These are phyloP conservation scores for Oscheius sp. DNA, from an alignment of 2,888 invertebrate genomes.

Conservation along the genomic window DNA sequence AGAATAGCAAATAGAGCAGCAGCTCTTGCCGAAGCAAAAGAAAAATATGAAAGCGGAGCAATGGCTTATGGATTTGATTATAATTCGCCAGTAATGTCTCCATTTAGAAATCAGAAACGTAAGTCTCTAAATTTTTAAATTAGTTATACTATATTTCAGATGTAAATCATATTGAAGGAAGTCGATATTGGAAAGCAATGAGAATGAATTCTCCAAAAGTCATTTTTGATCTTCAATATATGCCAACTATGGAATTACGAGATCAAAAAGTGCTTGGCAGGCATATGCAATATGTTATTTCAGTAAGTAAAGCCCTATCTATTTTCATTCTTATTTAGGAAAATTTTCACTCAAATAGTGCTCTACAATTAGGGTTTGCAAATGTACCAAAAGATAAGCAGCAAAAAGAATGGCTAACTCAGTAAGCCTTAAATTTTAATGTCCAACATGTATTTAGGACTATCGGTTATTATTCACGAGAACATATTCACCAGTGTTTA, in stretches of 20 bases:
- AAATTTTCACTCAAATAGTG: conserved; percentile 32
- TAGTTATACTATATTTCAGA: conserved; percentile 29
- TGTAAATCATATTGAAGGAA: conserved; percentile 36
- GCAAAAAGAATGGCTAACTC: conserved; percentile 34
- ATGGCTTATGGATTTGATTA: conserved; percentile 61
- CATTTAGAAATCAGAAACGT: conserved; percentile 46
- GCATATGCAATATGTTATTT: conserved; percentile 52
- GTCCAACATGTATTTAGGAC: conserved; percentile 26
- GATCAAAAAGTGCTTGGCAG: conserved; percentile 35
- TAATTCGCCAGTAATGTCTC: conserved; percentile 50
- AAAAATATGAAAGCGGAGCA: conserved; percentile 43
- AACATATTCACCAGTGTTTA: conserved; percentile 32
- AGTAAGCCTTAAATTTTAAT: conserved; percentile 31
- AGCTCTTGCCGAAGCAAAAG: not conserved
- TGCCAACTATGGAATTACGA: conserved; percentile 13
- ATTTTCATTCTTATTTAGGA: conserved; percentile 13
- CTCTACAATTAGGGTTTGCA: conserved; percentile 44
- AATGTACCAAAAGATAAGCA: conserved; percentile 35
- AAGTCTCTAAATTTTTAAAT: conserved; percentile 1
- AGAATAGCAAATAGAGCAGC: not conserved
- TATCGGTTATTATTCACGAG: conserved; percentile 30
- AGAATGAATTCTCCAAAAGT: conserved; percentile 35
- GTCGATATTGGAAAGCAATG: conserved; percentile 32
- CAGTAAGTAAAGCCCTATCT: conserved; percentile 41
- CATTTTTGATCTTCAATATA: conserved; percentile 45